Conservation (phyloP, 2,888 invertebrate genomes). For the Morpho helenor region DNA sequence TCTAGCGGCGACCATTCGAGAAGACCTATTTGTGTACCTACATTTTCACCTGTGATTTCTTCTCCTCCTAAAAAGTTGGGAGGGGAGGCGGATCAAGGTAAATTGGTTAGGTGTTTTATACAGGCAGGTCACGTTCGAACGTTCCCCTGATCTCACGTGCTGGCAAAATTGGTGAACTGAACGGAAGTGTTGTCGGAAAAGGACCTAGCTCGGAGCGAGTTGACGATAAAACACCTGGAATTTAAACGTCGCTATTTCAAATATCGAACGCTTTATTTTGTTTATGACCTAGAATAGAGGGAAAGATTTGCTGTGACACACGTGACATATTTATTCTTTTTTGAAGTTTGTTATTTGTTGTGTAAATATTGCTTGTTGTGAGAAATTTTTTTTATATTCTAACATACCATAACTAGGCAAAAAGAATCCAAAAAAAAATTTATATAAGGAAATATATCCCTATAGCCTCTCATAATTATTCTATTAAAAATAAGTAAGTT, state of each 20-base stretch:
- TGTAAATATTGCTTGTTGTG: too few relatives aligned
- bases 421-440: too few relatives aligned
- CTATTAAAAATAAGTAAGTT: too few relatives aligned
- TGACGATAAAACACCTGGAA: conserved; percentile 36
- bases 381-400: too few relatives aligned
- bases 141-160: conserved; percentile 52
- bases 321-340: too few relatives aligned
- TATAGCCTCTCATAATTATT: too few relatives aligned
- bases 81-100: conserved; percentile 24
- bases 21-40: conserved; percentile 18
- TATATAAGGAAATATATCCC: too few relatives aligned
- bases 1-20: conserved; percentile 35
- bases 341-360: too few relatives aligned
- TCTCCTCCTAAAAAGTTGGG: conserved; percentile 8
- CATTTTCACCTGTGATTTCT: conserved; percentile 13
- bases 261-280: conserved; percentile 17
- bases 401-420: too few relatives aligned
- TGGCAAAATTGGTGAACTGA: conserved; percentile 47
- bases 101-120: conserved; percentile 34
- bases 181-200: conserved; percentile 42
- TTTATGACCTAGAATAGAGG: too few relatives aligned
- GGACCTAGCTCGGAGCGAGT: conserved; percentile 34
- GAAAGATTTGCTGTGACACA: too few relatives aligned
- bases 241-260: conserved; percentile 26
- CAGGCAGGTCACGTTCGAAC: conserved; percentile 47